Evolutionary conservation across 1,140 invertebrate genomes (phyloP).

Genomic region (Drosophila sucinea): DNA sequence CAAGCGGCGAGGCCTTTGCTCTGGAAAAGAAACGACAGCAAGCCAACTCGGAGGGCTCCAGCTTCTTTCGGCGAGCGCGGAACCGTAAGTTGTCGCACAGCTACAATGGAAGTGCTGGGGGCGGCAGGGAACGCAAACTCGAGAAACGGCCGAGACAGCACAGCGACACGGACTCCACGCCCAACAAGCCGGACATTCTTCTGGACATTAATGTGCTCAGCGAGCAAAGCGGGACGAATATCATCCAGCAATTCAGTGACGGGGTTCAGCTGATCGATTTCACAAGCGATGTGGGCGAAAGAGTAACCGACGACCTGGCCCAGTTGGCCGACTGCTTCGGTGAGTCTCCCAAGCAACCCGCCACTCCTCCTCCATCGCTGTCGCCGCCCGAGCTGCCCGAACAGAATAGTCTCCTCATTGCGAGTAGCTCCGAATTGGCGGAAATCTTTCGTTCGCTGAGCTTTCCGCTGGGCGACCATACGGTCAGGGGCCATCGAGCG

Average conservation of each 20-base stretch:
- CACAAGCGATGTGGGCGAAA: constrained; percentile 37
- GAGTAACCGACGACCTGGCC: constrained; percentile 60
- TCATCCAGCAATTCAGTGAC: constrained; percentile 64
- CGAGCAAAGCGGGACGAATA: constrained; percentile 52
- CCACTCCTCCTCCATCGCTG: constrained; percentile 75
- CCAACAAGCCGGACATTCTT: constrained; percentile 79
- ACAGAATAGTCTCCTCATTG: constrained; percentile 65
- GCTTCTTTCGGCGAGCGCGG: constrained; percentile 70
- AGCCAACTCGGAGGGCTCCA: constrained; percentile 71
- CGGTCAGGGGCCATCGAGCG: constrained; percentile 27
- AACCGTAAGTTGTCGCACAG: constrained; percentile 80
- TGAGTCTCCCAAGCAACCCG: constrained; percentile 69
- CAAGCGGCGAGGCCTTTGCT: constrained; percentile 74
- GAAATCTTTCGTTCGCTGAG: constrained; percentile 80
- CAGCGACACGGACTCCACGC: constrained; percentile 77
- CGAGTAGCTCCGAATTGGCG: constrained; percentile 72
- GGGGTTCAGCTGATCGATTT: constrained; percentile 76
- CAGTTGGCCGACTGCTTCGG: constrained; percentile 71
- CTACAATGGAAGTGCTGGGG: constrained; percentile 69
- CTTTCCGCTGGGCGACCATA: constrained; percentile 68
- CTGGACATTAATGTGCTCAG: constrained; percentile 79
- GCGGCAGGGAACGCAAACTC: constrained; percentile 65
- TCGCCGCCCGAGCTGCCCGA: constrained; percentile 73
- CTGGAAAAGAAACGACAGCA: constrained; percentile 75
- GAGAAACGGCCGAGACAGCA: constrained; percentile 68